Percentiles rank a stretch among this genome's conserved stretches.
phyloP scores from a whole-genome alignment of 2,113 vertebrate species.

The Pygoscelis antarcticus region DNA sequence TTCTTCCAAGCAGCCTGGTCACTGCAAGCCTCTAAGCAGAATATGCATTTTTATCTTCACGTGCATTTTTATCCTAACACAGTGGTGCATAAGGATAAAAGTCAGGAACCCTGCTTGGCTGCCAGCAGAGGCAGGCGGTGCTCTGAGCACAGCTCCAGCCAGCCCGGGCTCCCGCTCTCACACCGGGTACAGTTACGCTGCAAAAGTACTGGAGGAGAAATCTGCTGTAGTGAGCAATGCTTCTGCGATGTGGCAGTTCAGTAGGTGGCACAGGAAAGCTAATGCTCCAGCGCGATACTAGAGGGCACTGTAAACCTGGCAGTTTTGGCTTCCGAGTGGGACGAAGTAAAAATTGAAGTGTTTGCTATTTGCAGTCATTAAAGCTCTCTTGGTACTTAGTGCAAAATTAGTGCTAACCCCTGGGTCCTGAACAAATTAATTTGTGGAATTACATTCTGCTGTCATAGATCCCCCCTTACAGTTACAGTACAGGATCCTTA shows the following conservation, averaged over 20 bases:
- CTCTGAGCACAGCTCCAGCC: not conserved
- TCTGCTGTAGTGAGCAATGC: not conserved
- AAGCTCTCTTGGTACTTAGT: not conserved
- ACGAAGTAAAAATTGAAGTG: not conserved
- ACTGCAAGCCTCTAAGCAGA: not conserved
- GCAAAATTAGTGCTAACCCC: conserved; percentile 31
- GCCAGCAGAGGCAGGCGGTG: not conserved
- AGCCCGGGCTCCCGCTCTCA: not conserved
- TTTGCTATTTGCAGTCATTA: conserved; percentile 22
- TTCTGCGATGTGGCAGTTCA: not conserved
- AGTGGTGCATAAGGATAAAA: not conserved
- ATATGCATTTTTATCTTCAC: not conserved
- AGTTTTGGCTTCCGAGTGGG: conserved; percentile 32
- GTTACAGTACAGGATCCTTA: not conserved
- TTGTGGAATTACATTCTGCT: not conserved
- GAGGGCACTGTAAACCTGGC: conserved; percentile 67
- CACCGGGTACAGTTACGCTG: not conserved
- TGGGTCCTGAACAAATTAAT: conserved; percentile 32
- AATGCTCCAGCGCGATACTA: conserved; percentile 50
- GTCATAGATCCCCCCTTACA: not conserved
- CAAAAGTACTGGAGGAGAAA: not conserved
- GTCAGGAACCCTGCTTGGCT: not conserved
- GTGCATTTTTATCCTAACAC: rapidly evolving
- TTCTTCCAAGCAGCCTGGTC: not conserved
- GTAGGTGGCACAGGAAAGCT: not conserved